Evolutionary conservation across 2,797 vertebrate genomes (phyloP), one percentile per base, ranked within the genome.

Genomic region (Pseudochromis fuscus): DNA sequence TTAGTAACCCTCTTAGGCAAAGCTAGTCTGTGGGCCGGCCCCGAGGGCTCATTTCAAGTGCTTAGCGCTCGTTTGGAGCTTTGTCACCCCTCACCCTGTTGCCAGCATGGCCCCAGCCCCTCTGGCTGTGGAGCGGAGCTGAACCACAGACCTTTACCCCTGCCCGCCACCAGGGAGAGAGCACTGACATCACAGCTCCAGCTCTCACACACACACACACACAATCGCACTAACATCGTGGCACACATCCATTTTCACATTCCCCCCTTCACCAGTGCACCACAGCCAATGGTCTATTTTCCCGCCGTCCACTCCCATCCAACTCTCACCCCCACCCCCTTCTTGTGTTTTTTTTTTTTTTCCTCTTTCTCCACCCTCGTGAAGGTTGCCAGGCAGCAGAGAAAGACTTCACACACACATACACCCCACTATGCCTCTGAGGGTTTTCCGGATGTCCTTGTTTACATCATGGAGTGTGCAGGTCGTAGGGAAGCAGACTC

Each of bases 1-100:
- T 92, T 85, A 83, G 89, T 93, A 93, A 92, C 90, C 93, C 92
- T 93, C 91, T 93, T 93, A 92, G 84, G 85, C 66, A 92, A 93
- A 93, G 89, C 92, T 81, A 85, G 88, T 86, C 93, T 81, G 67
- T 90, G 87, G 90, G 93, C 91, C 63, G 56, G 85, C 83, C 92
- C 91, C 42, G 45, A 91, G 91, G 93, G 89, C 90, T 94, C 91
- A 91, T 92, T 91, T 93, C 86, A 92, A 92, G 90, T 90, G 89
- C 89, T 93, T 92, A 92, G 85, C 61, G 38, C 90, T 93, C 80
- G 84, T 94, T 93, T 92, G 90, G 85, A 88, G 91, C 89, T 91
- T 91, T 92, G 84, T 92, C 88, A 87, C 87, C 87, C 87, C 86
- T 89, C 84, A 79, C 88, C 89, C 90, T 86, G 79, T 88, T 83